These are phyloP conservation scores for Lates japonicus DNA, from an alignment of 2,797 vertebrate species.

Conservation along the genomic window DNA sequence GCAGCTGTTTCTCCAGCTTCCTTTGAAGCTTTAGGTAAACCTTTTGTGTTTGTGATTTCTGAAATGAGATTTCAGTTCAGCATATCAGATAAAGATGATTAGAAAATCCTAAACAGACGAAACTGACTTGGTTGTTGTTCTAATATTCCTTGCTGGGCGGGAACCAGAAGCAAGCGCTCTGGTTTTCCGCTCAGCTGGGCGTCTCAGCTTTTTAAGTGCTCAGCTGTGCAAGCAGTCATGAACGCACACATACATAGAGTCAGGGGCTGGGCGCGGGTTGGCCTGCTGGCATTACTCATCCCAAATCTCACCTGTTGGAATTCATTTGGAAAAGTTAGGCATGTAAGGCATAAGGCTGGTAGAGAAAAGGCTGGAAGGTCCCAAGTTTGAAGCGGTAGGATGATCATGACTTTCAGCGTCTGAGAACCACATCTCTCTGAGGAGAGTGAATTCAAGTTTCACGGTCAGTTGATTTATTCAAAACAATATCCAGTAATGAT, in stretches of 20 bases:
- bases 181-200: constrained; percentile 86
- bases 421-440: neutral
- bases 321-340: constrained; percentile 66
- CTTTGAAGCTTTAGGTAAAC: too few relatives aligned
- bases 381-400: neutral
- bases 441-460: constrained; percentile 34
- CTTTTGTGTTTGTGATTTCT: neutral
- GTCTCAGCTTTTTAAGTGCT: constrained; percentile 57
- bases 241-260: constrained; percentile 19
- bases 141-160: constrained; percentile 20
- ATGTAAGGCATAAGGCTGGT: constrained; percentile 24
- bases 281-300: constrained; percentile 60
- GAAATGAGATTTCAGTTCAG: neutral
- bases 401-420: neutral
- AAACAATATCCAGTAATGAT: too few relatives aligned
- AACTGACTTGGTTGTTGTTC: neutral
- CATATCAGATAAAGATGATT: too few relatives aligned
- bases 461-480: constrained; percentile 49
- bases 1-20: neutral
- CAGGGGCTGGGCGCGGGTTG: constrained; percentile 35
- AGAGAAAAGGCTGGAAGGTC: constrained; percentile 22
- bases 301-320: constrained; percentile 77
- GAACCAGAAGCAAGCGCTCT: constrained; percentile 60
- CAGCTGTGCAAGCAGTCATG: constrained; percentile 80
- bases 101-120: too few relatives aligned